Conservation (phyloP, 2,797 vertebrate species). For the Malurus splendens region DNA sequence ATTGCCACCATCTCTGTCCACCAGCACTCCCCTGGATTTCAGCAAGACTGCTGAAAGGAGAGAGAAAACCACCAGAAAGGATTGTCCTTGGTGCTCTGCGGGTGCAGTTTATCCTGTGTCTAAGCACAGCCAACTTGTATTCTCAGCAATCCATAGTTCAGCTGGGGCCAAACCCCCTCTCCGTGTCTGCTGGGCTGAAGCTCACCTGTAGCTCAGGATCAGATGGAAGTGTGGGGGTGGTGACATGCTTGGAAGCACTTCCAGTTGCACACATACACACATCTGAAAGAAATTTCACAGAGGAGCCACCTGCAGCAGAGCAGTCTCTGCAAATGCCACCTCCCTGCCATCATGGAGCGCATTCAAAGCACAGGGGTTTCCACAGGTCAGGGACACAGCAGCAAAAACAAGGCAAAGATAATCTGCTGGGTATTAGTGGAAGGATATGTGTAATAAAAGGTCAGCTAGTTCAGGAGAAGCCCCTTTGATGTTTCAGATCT, state of each 20-base stretch:
- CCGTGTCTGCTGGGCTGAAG: not conserved
- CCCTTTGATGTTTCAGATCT: constrained; percentile 36
- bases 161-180: not conserved
- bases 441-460: not conserved
- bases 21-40: not conserved
- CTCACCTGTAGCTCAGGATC: not conserved
- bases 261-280: not conserved
- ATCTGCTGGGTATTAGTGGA: not conserved
- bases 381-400: not conserved
- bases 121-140: not conserved
- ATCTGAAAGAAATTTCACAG: not conserved
- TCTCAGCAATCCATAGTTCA: not conserved
- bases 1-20: not conserved
- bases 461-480: not conserved
- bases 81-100: not conserved
- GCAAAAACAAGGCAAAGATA: not conserved
- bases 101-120: not conserved
- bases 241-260: not conserved
- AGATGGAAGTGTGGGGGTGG: not conserved
- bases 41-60: not conserved
- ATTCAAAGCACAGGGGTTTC: not conserved
- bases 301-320: not conserved
- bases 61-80: not conserved
- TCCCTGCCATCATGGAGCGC: not conserved
- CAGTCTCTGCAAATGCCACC: not conserved